Conservation (phyloP, 2,797 vertebrate species). For the Sebastiscus tertius region DNA sequence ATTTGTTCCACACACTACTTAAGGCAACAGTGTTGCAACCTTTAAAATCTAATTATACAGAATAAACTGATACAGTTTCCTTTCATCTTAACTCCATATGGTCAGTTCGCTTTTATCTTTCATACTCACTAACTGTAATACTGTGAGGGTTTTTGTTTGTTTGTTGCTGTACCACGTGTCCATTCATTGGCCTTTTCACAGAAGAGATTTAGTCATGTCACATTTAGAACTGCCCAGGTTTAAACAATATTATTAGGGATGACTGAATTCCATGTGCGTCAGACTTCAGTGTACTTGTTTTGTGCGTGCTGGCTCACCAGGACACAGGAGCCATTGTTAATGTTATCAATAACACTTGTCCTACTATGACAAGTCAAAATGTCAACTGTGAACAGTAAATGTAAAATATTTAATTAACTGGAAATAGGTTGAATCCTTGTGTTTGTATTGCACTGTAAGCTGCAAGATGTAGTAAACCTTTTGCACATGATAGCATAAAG, state of each 20-base stretch:
- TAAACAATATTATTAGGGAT: not conserved
- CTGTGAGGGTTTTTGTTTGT: not conserved
- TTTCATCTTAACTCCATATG: not conserved
- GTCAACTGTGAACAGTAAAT: not conserved
- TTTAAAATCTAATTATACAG: not conserved
- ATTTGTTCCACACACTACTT: not conserved
- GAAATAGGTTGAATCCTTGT: not conserved
- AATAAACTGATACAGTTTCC: not conserved
- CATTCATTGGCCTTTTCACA: not conserved
- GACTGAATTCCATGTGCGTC: not conserved
- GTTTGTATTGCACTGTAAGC: not conserved
- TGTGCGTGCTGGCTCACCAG: too few species aligned
- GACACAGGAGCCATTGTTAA: not conserved
- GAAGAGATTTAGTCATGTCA: not conserved
- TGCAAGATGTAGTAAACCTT: not conserved
- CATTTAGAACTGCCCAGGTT: not conserved
- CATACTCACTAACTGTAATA: not conserved
- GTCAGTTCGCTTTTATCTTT: not conserved
- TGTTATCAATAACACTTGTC: not conserved
- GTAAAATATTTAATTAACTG: not conserved
- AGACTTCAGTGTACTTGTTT: not conserved
- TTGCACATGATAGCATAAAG: not conserved
- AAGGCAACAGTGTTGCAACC: not conserved
- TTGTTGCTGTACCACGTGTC: not conserved
- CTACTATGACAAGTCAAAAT: not conserved